A percentile compares a stretch with the other conserved stretches of the same genome.
Evolutionary conservation across 1,140 invertebrate genomes (phyloP).

Genomic region (Chlorops oryzae): DNA sequence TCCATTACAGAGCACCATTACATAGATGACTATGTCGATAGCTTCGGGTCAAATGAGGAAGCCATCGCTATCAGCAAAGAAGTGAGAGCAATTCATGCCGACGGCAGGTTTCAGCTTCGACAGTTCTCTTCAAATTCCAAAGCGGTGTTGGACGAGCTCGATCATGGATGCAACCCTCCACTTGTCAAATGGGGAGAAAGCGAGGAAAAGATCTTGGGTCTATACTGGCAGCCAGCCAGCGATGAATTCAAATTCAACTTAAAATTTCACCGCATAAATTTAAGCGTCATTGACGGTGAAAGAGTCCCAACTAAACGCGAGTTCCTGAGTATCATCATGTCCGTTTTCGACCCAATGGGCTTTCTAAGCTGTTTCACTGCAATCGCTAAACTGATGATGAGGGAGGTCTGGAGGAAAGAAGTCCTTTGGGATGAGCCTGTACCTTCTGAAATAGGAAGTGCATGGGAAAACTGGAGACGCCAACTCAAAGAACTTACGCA

Average conservation of each 20-base stretch:
- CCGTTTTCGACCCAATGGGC: slow-evolving; percentile 48
- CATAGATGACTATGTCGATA: too few relatives aligned
- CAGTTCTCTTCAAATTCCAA: slow-evolving; percentile 15
- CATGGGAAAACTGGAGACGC: neutral
- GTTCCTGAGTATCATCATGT: slow-evolving; percentile 21
- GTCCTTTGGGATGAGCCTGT: neutral
- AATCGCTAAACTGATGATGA: slow-evolving; percentile 59
- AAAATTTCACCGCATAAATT: slow-evolving; percentile 10
- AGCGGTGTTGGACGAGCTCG: neutral
- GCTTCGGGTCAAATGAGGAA: slow-evolving; percentile 21
- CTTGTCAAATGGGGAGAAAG: neutral
- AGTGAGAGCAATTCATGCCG: slow-evolving; percentile 4
- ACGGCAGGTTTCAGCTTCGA: slow-evolving; percentile 1
- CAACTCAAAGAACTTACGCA: neutral
- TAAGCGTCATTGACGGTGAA: slow-evolving; percentile 16
- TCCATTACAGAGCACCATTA: slow-evolving; percentile 37
- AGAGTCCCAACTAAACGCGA: slow-evolving; percentile 12
- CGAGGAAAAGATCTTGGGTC: slow-evolving; percentile 11
- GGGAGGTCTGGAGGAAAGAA: neutral
- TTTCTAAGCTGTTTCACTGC: slow-evolving; percentile 48
- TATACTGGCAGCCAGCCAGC: slow-evolving; percentile 8
- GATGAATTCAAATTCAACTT: slow-evolving; percentile 13
- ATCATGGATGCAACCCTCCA: too few relatives aligned
- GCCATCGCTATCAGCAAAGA: slow-evolving; percentile 21
- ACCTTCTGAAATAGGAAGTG: neutral